These are phyloP conservation scores for Dromaius novaehollandiae DNA, from an alignment of 2,113 vertebrate genomes.

Conservation along the genomic window DNA sequence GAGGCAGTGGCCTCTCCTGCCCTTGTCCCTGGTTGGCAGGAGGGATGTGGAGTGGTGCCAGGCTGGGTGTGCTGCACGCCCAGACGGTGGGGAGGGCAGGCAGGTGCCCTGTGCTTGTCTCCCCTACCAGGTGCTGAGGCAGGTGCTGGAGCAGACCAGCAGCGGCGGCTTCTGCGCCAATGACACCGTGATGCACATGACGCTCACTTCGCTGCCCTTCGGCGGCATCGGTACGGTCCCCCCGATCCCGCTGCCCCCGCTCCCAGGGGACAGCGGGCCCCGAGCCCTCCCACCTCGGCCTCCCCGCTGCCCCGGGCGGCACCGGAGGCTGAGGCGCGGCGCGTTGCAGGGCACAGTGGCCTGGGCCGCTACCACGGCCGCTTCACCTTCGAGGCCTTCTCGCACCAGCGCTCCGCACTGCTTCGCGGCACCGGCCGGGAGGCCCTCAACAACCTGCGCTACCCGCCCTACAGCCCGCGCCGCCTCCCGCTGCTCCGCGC, in stretches of 20 bases:
- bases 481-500: constrained; percentile 76
- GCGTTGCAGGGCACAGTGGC: constrained; percentile 77
- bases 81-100: too few relatives aligned
- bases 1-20: too few relatives aligned
- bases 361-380: constrained; percentile 84
- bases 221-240: constrained; percentile 83
- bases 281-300: too few relatives aligned
- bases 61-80: rapidly evolving
- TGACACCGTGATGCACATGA: constrained; percentile 81
- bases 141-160: constrained; percentile 77
- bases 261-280: neutral
- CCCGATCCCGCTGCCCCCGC: neutral
- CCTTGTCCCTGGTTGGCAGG: neutral
- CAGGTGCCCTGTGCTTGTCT: neutral
- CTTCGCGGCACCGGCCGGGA: constrained; percentile 78
- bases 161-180: constrained; percentile 88
- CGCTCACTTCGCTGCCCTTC: constrained; percentile 80
- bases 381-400: constrained; percentile 86
- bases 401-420: constrained; percentile 78
- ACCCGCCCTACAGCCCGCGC: constrained; percentile 76
- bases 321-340: neutral
- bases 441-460: constrained; percentile 78
- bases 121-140: constrained; percentile 39
- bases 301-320: neutral
- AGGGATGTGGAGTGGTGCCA: neutral